Base-by-base conservation (phyloP, 2,888 invertebrate species). In the Teleogryllus oceanicus region DNA sequence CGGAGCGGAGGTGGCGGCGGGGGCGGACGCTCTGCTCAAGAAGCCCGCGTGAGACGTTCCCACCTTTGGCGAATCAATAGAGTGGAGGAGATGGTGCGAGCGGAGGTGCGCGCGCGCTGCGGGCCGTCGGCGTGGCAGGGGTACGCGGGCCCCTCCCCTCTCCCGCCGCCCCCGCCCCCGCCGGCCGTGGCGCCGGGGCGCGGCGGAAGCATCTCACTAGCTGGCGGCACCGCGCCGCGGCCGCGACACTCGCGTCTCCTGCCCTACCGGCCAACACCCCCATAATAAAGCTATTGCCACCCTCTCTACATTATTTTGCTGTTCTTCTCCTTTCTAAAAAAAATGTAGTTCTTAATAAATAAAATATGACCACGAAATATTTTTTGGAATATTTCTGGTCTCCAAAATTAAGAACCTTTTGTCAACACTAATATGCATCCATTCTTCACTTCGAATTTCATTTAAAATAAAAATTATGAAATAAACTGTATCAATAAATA, bases 41-140 rank as follows among this genome's bases (percentile, higher is more conserved):
- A 62, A 62, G 62, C 62, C 62, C n/a, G n/a, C 62, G n/a, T n/a
- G 62, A 62, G 62, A 62, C 62, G 62, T 62, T 62, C 62, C 62
- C 62, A 62, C 16, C 62, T 62, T 62, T n/a, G 16, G 62, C 8
- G 62, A 62, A 62, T 62, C 62, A 62, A 62, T 62, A 62, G 62
- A 62, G 62, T 62, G n/a, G 62, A 62, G 62, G 62, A 62, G 62
- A n/a, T 18, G 62, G n/a, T 18, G 62, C 16, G n/a, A 62, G 62
- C 16, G n/a, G 62, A 62, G 62, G 62, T 62, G 62, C 62, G 62
- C 62, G 62, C 62, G 62, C 62, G 62, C n/a, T n/a, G n/a, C 62
- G 62, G 62, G 13, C 16, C 13, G 62, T 62, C 62, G 16, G 16
- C n/a, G 16, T 13, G 16, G 62, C 62, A 13, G 62, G 13, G 62